A percentile compares a stretch with the other conserved stretches of the same genome.
phyloP scores from a whole-genome alignment of 2,888 invertebrate genomes.

The Eulithis prunata region DNA sequence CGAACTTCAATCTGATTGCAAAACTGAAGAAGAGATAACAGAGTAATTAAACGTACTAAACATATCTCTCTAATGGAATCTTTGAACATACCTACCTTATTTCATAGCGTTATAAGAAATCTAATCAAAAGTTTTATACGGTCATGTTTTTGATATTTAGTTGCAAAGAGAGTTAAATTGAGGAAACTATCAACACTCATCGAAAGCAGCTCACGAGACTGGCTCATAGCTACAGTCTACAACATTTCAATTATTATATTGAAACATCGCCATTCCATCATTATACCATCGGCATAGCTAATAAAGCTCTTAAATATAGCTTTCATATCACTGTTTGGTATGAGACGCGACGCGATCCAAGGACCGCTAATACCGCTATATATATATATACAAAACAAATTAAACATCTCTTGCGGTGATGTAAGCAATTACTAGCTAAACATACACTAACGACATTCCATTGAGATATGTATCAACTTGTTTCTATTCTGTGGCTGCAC shows the following conservation, averaged over 20 bases:
- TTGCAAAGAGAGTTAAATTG: no score
- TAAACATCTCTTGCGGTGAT: conserved; percentile 29
- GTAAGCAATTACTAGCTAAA: conserved; percentile 25
- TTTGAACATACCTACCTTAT: not conserved
- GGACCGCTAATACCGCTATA: conserved; percentile 16
- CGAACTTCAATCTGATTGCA: conserved; percentile 23
- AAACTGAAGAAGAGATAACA: conserved; percentile 36
- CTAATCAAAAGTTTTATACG: no score
- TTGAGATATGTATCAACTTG: not conserved
- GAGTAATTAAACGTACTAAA: conserved; percentile 14
- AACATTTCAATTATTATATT: not conserved
- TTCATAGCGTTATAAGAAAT: no score
- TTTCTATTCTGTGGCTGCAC: not conserved
- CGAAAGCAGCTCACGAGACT: no score
- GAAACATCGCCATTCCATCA: not conserved
- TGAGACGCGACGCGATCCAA: conserved; percentile 17
- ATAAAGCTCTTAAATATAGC: conserved; percentile 15
- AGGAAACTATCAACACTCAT: no score
- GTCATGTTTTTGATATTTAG: no score
- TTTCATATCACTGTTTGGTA: conserved; percentile 23
- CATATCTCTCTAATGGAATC: conserved; percentile 12
- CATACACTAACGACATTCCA: not conserved
- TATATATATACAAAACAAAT: conserved; percentile 2
- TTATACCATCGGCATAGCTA: not conserved
- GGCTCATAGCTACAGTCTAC: no score